A percentile compares a stretch with the other conserved stretches of the same genome.
These are phyloP conservation scores for Megalops atlanticus DNA, from an alignment of 2,113 vertebrate species.

Conservation along the genomic window DNA sequence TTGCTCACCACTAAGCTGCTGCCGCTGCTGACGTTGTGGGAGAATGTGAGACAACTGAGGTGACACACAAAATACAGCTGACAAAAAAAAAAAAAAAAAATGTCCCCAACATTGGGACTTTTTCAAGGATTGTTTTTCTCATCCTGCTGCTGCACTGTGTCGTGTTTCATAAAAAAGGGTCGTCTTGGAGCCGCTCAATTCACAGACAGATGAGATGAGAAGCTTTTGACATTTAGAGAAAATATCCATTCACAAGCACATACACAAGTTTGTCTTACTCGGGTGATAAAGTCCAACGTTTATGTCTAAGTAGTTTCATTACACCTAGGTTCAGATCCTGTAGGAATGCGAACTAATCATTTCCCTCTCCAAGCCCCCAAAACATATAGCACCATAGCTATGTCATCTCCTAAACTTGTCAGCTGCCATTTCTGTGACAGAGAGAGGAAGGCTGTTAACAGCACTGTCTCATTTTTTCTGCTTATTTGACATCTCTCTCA, in stretches of 20 bases:
- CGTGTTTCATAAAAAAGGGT: too few species aligned
- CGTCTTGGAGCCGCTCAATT: too few species aligned
- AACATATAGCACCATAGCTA: background rate
- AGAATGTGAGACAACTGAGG: background rate
- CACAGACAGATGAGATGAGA: too few species aligned
- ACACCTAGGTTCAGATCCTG: constrained; percentile 1
- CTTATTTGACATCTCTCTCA: constrained; percentile 48
- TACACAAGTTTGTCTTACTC: too few species aligned
- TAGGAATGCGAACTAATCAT: background rate
- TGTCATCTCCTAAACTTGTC: constrained; percentile 13
- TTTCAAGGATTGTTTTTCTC: background rate
- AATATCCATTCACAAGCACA: too few species aligned
- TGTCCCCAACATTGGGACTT: background rate
- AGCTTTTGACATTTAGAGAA: too few species aligned
- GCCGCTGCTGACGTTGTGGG: background rate
- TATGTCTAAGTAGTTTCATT: background rate
- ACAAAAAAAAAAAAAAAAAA: background rate
- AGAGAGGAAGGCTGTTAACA: constrained; percentile 32
- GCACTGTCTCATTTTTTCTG: constrained; percentile 45
- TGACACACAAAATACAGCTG: constrained; percentile 24
- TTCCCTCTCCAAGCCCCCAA: background rate
- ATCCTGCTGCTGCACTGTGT: too few species aligned
- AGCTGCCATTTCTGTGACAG: constrained; percentile 11
- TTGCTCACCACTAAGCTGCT: background rate
- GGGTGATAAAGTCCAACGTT: too few species aligned